These are phyloP conservation scores for Cryptus viduatorius DNA, from an alignment of 2,888 invertebrate species.

Conservation along the genomic window DNA sequence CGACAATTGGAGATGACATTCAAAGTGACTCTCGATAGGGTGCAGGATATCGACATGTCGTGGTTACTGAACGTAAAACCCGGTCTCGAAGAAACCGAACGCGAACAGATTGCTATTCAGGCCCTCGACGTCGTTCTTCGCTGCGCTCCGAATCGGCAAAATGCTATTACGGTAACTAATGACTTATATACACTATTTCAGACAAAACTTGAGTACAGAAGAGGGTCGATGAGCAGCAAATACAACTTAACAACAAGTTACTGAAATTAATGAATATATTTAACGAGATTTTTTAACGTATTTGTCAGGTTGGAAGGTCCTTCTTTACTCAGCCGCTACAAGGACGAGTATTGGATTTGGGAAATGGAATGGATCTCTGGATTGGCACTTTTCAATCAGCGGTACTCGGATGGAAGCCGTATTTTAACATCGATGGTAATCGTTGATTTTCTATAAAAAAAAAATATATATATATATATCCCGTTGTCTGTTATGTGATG, in stretches of 20 bases:
- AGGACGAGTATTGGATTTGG: conserved; percentile 87
- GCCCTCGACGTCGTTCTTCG: conserved; percentile 94
- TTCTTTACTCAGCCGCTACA: conserved; percentile 89
- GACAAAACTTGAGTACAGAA: neutral
- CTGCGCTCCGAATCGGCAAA: conserved; percentile 87
- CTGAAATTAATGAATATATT: neutral
- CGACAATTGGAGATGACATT: conserved; percentile 80
- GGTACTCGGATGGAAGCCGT: conserved; percentile 93
- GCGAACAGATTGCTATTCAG: conserved; percentile 89
- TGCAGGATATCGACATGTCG: conserved; percentile 86
- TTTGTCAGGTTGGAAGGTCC: conserved; percentile 90
- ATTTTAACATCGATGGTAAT: conserved; percentile 94
- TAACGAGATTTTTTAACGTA: neutral
- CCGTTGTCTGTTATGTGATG: no score
- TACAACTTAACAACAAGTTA: no score
- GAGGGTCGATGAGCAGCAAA: neutral
- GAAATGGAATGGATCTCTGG: conserved; percentile 95
- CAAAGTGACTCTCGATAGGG: conserved; percentile 86
- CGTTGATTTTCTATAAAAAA: conserved; percentile 8
- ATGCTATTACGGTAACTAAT: conserved; percentile 56
- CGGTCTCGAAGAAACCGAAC: conserved; percentile 90
- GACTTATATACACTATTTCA: neutral
- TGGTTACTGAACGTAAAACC: conserved; percentile 86
- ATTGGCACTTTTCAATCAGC: conserved; percentile 97
- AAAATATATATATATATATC: no score